Evolutionary conservation across 2,113 vertebrate genomes (phyloP), one percentile per base, ranked within the genome.

Genomic region (Cololabis saira): DNA sequence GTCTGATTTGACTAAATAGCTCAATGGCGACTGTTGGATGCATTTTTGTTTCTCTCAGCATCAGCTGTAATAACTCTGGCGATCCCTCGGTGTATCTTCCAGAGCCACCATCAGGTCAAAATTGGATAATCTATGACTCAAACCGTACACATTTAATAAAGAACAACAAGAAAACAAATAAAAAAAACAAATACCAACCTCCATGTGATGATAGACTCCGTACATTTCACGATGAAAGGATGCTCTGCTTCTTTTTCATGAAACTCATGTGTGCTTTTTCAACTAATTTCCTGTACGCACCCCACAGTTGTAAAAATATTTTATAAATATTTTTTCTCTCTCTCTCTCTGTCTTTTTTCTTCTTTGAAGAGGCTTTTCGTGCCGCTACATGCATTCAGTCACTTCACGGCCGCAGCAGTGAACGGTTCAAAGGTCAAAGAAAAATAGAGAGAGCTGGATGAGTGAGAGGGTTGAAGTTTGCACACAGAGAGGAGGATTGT

Each of bases 381-480:
- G 71, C 76, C 63, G 80, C 75, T 75, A 79, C 64, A 85, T 86
- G 76, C 73, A 70, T 83, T 89, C 76, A 66, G 68, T 87, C 82
- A 77, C 76, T 88, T 80, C 71, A 81, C n/a, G 14, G 41, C 72
- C 47, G 50, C 69, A 1, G 56, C 77, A 63, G 55, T 53, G 80
- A 76, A 67, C 52, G 37, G 79, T 68, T 80, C 68, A 77, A n/a
- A 18, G 73, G 70, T 81, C 77, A 77, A 24, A n/a, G 76, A 53
- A 80, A 78, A 88, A 84, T 76, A 74, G 81, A 80, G 66, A 71
- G 82, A 80, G 82, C 61, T 68, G 61, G 44, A 70, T 74, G 77
- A 86, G 76, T 85, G 80, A 86, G 81, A 86, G 83, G 85, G 85
- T 66, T 73, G 22, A 57, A 77, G 83, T 80, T 86, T 85, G 69